Conservation (phyloP, 2,888 invertebrate species). For the Schizotus pectinicornis region DNA sequence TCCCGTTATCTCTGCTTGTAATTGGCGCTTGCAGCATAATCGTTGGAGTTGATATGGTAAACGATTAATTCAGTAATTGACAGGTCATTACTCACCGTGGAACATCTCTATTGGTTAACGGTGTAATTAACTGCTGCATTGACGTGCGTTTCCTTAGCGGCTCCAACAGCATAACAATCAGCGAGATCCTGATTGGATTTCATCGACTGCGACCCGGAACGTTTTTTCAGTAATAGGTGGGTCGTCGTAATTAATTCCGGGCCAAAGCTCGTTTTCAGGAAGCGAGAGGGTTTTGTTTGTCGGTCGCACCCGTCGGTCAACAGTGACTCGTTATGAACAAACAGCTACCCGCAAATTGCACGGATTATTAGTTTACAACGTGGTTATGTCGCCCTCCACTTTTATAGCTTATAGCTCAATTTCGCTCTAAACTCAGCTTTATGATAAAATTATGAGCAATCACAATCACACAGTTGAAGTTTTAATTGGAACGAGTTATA, state of each 20-base stretch:
- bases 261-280: constrained; percentile 11
- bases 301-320: constrained; percentile 42
- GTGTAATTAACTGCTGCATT: constrained; percentile 28
- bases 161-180: constrained; percentile 7
- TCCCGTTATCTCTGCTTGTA: too few species aligned
- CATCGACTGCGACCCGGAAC: background rate
- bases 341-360: constrained; percentile 36
- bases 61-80: constrained; percentile 31
- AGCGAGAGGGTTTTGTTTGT: constrained; percentile 31
- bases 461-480: constrained; percentile 35
- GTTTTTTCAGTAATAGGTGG: background rate
- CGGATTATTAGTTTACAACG: constrained; percentile 39
- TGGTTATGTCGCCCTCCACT: constrained; percentile 18
- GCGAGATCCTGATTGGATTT: background rate
- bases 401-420: constrained; percentile 41
- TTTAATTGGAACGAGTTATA: constrained; percentile 34
- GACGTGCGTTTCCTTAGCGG: constrained; percentile 20
- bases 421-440: constrained; percentile 35
- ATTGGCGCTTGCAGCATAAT: constrained; percentile 15
- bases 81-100: constrained; percentile 35
- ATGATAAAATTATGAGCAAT: constrained; percentile 40
- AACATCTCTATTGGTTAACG: constrained; percentile 31
- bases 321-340: constrained; percentile 39
- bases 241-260: constrained; percentile 8
- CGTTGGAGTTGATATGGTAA: constrained; percentile 24